Base-by-base conservation (phyloP, 2,113 vertebrate species). In the Chascanopsetta lugubris region DNA sequence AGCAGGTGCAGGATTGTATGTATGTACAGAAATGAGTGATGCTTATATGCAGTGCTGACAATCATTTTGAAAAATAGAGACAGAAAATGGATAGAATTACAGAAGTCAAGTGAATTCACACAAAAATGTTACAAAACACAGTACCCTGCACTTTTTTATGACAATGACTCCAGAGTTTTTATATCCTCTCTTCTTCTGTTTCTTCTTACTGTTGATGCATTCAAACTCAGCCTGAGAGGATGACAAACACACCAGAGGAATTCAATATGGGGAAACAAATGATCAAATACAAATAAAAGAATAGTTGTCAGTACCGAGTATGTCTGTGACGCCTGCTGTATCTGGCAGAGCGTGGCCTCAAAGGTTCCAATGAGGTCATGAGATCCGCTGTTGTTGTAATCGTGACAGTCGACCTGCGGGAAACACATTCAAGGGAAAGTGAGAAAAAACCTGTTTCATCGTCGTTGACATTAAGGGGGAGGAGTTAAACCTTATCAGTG, bases 291-390 rank as follows among this genome's bases (percentile, higher is more conserved):
- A 20, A 27, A 25, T 8, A 51, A 6, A 13, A 36, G 6, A 51
- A 72, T 4, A 38, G 4, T 43, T 38, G 3, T 4, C 10, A 1
- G 1, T 80, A 98, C 97, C 34, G 95, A 95, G 4, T 91, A 93
- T 0, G 82, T 84, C 24, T 93, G 89, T 24, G 93, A 88, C 0
- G 93, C 94, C 79, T 94, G 92, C 80, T 95, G 94, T 27, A 98
- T 90, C 47, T 94, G 94, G 40, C 90, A 88, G 88, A 99, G 88
- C 0, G 93, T 94, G 1, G 96, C 91, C 56, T 95, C 92, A 83
- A 98, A 98, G 60, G 89, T 92, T 50, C 97, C 97, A 32, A 99
- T 99, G 12, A 97, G 87, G 82, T 98, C 95, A 51, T 99, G 97
- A 30, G 96, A 97, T 0, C 97, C 97, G 47, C 95, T 97, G 61